Evolutionary conservation across 2,888 invertebrate genomes (phyloP).

Genomic region (Thymelicus lineola): DNA sequence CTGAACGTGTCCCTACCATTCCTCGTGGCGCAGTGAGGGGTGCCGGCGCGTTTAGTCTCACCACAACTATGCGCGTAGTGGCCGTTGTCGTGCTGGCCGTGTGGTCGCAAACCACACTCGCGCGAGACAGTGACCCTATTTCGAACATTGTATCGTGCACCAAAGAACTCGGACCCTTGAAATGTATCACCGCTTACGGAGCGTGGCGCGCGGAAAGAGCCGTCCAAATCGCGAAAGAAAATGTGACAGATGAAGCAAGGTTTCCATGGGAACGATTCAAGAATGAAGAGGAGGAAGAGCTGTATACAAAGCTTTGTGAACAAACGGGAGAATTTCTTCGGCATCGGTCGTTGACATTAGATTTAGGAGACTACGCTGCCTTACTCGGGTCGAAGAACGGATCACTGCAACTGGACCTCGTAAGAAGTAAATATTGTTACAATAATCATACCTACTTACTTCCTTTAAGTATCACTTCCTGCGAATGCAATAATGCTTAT

Average conservation of each 20-base stretch:
- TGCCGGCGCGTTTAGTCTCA: constrained; percentile 64
- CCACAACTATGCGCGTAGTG: constrained; percentile 77
- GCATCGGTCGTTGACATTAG: constrained; percentile 76
- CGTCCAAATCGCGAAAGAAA: constrained; percentile 47
- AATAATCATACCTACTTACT: not conserved
- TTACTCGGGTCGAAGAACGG: constrained; percentile 80
- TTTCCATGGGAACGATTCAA: constrained; percentile 76
- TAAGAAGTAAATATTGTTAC: constrained; percentile 66
- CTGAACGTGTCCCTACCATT: constrained; percentile 55
- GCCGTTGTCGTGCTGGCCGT: constrained; percentile 62
- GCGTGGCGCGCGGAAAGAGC: constrained; percentile 79
- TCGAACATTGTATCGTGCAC: constrained; percentile 56
- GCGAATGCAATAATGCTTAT: too few species aligned
- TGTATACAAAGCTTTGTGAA: constrained; percentile 78
- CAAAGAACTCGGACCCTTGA: constrained; percentile 69
- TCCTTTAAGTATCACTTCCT: too few species aligned
- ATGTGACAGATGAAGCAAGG: constrained; percentile 57
- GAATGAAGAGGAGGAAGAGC: constrained; percentile 73
- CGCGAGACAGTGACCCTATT: constrained; percentile 39
- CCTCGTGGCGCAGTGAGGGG: constrained; percentile 49
- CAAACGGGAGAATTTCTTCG: constrained; percentile 80
- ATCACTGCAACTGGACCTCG: constrained; percentile 76
- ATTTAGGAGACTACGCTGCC: constrained; percentile 78
- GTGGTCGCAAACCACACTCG: constrained; percentile 56
- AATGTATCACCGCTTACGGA: constrained; percentile 84